Base-by-base conservation (phyloP, 2,888 invertebrate species). In the Pelosia muscerda region DNA sequence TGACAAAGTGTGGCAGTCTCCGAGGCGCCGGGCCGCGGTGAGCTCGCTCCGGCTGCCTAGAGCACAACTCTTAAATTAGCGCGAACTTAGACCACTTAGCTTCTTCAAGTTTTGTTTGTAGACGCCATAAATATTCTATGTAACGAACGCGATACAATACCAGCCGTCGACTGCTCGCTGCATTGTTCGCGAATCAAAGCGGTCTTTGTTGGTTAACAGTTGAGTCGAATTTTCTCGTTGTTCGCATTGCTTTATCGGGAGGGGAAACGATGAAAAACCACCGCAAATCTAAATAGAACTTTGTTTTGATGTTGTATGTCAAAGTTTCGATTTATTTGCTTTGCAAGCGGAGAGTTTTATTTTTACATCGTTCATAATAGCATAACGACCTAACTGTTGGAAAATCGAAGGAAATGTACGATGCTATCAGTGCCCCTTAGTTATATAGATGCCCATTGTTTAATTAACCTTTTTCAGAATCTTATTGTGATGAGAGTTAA, bases 31-130 rank as follows among this genome's bases (percentile, higher is more conserved):
- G 84, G 83, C 79, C 81, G 80, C 78, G 78, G 70, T 75, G 78
- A 81, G 84, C 85, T 81, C 78, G 85, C 84, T 84, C 85, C 80
- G 84, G 79, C 85, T 82, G 86, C 87, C 82, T 84, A 85, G 81
- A 84, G 81, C 84, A 87, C 84, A 92, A 92, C 92, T 93, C 93
- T 95, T 93, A 93, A 92, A 94, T 94, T 94, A 94, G 91, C 90
- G 86, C 90, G 86, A 92, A 94, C 90, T 94, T 93, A 90, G 90
- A 90, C 90, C 90, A 92, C 91, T 92, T 93, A 92, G 91, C 90
- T 92, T 92, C 91, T 91, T 93, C 87, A 86, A 93, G 90, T 92
- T 93, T 93, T 93, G 93, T 93, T 92, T 92, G 92, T 88, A 91
- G 89, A 90, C 88, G 88, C 88, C 86, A 91, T 93, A 93, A 92